Conservation (phyloP, 2,113 vertebrate species). For the Gymnocephalus cernua region DNA sequence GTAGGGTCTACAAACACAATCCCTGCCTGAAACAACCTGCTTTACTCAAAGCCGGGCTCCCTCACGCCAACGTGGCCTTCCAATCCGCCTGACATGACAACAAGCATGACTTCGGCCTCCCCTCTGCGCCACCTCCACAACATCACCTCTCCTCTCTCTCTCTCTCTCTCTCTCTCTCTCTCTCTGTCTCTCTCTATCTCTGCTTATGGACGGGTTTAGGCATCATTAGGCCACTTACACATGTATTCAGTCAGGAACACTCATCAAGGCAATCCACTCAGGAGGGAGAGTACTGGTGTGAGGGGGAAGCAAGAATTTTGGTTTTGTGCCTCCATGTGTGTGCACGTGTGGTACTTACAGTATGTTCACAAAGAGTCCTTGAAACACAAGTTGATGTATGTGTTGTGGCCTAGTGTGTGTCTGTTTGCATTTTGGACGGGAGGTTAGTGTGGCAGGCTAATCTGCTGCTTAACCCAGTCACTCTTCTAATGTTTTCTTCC, state of each 20-base stretch:
- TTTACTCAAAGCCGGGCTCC: constrained; percentile 75
- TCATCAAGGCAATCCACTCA: constrained; percentile 67
- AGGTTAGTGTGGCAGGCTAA: constrained; percentile 21
- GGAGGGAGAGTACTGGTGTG: constrained; percentile 35
- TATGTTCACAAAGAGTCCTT: constrained; percentile 52
- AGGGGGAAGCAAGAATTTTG: constrained; percentile 44
- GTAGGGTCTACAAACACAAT: constrained; percentile 74
- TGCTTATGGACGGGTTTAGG: constrained; percentile 64
- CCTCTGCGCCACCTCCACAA: background rate
- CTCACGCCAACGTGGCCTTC: constrained; percentile 69
- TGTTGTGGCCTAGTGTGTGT: constrained; percentile 26
- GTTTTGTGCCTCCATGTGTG: constrained; percentile 2
- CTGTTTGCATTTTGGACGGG: constrained; percentile 25
- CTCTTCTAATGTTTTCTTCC: constrained; percentile 16
- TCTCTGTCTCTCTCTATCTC: constrained; percentile 10
- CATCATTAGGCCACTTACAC: constrained; percentile 79
- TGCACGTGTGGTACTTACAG: constrained; percentile 37
- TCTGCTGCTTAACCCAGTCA: constrained; percentile 17
- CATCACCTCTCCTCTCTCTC: constrained; percentile 4
- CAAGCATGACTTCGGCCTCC: constrained; percentile 63
- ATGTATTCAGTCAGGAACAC: constrained; percentile 74
- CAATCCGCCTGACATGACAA: constrained; percentile 79
- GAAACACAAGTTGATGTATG: constrained; percentile 55
- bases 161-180: constrained; percentile 10
- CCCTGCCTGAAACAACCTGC: constrained; percentile 82